A percentile compares a stretch with the other conserved stretches of the same genome.
Conservation (phyloP, 2,888 invertebrate species). For the Aquatica leii region DNA sequence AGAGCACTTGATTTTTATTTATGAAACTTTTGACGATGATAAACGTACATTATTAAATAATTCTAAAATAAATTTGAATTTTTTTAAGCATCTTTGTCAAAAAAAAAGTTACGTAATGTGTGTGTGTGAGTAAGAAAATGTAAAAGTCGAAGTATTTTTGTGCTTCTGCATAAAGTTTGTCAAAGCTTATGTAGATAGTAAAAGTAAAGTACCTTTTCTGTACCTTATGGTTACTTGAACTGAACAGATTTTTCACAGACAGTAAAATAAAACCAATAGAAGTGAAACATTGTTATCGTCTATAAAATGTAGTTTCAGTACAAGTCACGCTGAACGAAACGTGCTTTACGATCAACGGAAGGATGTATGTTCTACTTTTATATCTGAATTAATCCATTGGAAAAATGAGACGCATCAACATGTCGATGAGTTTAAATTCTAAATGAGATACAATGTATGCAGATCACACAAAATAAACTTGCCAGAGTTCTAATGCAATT, state of each 20-base stretch:
- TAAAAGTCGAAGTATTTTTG: conserved; percentile 1
- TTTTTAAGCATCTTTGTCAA: too few species aligned
- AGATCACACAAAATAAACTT: too few species aligned
- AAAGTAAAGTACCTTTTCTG: conserved; percentile 9
- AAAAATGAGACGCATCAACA: conserved; percentile 15
- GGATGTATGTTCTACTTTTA: conserved; percentile 21
- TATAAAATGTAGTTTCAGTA: conserved; percentile 32
- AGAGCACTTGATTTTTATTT: too few species aligned
- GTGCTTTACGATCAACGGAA: conserved; percentile 31
- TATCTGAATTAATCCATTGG: conserved; percentile 25
- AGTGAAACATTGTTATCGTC: conserved; percentile 32
- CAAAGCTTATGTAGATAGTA: conserved; percentile 7
- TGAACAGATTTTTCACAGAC: conserved; percentile 27
- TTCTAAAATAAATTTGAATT: too few species aligned
- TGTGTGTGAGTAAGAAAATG: not conserved
- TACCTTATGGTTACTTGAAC: conserved; percentile 10
- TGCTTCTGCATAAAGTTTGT: conserved; percentile 8
- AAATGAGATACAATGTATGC: too few species aligned
- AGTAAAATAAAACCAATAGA: conserved; percentile 25
- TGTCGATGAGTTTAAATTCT: not conserved
- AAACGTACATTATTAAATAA: too few species aligned
- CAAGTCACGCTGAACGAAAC: conserved; percentile 27
- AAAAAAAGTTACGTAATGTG: too few species aligned
- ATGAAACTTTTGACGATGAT: too few species aligned
- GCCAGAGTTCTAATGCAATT: too few species aligned